Base-by-base conservation (phyloP, 2,797 vertebrate genomes). In the Rhynchonycteris naso region DNA sequence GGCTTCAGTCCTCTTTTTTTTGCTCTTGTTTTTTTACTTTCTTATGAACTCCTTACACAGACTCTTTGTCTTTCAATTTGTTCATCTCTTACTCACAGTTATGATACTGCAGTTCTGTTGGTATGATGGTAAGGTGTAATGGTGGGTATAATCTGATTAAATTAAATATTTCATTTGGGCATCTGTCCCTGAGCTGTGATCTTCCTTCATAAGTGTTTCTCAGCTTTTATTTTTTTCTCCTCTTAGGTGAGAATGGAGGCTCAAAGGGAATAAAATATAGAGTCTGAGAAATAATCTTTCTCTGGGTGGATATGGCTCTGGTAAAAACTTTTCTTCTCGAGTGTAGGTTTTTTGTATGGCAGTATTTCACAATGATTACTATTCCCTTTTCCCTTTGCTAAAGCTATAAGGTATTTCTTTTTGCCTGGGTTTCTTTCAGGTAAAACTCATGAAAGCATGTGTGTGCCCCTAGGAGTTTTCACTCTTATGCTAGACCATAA, bases 271-370 rank as follows among this genome's bases (percentile, higher is more conserved):
- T 78, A 26, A 56, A 78, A 13, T 10, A 14, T 30, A 28, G 28
- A 76, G 4, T 68, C 61, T 87, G 19, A 14, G 38, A 88, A 92
- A 56, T 58, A 2, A n/a, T 22, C 30, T 93, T 92, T 11, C 11
- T n/a, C 22, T 2, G 18, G 18, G 4, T 76, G 21, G 10, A 15
- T 59, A 30, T 26, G 22, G 7, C 21, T 65, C 4, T 35, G 38
- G 26, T 88, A 22, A 74, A 76, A n/a, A 52, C 4, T 80, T 75
- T 88, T 56, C 14, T 18, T 87, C 12, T 35, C 0, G 19, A 74
- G 7, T 68, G 19, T 22, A 56, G 26, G 18, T 0, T 66, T 79
- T 54, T 56, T 61, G 50, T 54, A 12, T 5, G 52, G 35, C 3
- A 22, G 2, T 54, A 58, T 72, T 58, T 68, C 22, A 74, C 4